A percentile compares a stretch with the other conserved stretches of the same genome.
phyloP scores from a whole-genome alignment of 2,113 vertebrate species.

The Taurulus bubalis region DNA sequence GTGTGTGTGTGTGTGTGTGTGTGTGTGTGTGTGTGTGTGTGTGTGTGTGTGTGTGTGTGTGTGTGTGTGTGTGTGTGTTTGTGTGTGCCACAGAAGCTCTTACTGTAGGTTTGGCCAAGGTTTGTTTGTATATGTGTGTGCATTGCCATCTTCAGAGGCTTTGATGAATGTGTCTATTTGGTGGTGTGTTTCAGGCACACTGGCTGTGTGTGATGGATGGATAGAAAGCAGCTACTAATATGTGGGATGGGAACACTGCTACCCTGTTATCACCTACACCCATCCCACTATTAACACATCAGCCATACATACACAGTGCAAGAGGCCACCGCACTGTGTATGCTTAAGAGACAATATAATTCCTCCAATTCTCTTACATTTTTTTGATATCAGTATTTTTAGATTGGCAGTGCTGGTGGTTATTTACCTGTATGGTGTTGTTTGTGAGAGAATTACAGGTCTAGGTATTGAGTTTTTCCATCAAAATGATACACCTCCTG shows the following conservation, averaged over 20 bases:
- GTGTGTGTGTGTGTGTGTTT: constrained; percentile 49
- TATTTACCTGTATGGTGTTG: neutral
- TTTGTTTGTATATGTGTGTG: constrained; percentile 32
- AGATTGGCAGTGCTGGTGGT: neutral
- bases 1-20: constrained; percentile 25
- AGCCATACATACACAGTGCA: constrained; percentile 57
- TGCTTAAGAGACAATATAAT: constrained; percentile 8
- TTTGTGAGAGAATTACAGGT: neutral
- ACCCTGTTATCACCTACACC: constrained; percentile 73
- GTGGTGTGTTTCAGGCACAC: constrained; percentile 60
- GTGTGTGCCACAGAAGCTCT: constrained; percentile 25
- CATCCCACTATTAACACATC: constrained; percentile 72
- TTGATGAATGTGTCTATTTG: constrained; percentile 80
- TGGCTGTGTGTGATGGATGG: constrained; percentile 74
- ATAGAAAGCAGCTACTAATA: constrained; percentile 74
- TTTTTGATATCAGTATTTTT: neutral
- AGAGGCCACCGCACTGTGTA: constrained; percentile 43
- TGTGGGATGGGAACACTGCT: constrained; percentile 71
- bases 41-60: constrained; percentile 38
- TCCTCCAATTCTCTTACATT: neutral
- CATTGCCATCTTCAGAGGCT: constrained; percentile 60
- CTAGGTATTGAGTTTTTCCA: neutral
- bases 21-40: constrained; percentile 29
- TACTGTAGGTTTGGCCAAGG: constrained; percentile 48
- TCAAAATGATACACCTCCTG: too few relatives aligned